phyloP scores from a whole-genome alignment of 2,797 vertebrate genomes.

The Lagocephalus sceleratus region DNA sequence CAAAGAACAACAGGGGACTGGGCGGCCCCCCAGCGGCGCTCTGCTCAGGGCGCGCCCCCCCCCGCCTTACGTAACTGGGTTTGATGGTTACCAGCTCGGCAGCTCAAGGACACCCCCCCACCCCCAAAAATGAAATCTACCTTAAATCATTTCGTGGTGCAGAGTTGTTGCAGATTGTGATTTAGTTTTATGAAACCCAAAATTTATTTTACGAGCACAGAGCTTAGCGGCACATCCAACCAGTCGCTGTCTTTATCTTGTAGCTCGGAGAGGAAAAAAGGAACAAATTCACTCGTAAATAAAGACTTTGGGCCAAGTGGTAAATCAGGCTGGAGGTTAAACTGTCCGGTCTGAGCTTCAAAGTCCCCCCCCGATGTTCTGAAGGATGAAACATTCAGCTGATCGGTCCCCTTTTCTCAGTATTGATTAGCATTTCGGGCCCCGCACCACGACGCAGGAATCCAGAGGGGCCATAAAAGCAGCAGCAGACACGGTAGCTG shows the following conservation, averaged over 20 bases:
- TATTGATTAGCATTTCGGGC: neutral
- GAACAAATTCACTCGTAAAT: no score
- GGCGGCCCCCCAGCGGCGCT: conserved; percentile 3
- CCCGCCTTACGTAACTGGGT: conserved; percentile 28
- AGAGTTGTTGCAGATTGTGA: neutral
- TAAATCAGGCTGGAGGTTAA: no score
- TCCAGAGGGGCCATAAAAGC: neutral
- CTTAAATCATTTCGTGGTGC: neutral
- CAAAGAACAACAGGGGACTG: conserved; percentile 4
- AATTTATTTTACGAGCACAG: neutral
- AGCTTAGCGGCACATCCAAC: no score
- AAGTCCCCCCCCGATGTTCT: no score
- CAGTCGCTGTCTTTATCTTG: no score
- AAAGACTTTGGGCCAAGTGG: no score
- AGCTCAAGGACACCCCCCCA: conserved; percentile 18
- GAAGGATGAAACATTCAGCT: no score
- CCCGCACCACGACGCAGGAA: neutral
- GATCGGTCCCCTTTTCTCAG: neutral
- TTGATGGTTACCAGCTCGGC: conserved; percentile 36
- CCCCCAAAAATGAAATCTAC: neutral
- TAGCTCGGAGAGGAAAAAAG: no score
- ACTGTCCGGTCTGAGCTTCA: no score
- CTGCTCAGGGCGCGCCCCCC: neutral
- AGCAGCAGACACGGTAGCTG: neutral
- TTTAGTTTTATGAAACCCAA: neutral